Conservation (phyloP, 2,888 invertebrate species). For the Alloscopus bannaensis region DNA sequence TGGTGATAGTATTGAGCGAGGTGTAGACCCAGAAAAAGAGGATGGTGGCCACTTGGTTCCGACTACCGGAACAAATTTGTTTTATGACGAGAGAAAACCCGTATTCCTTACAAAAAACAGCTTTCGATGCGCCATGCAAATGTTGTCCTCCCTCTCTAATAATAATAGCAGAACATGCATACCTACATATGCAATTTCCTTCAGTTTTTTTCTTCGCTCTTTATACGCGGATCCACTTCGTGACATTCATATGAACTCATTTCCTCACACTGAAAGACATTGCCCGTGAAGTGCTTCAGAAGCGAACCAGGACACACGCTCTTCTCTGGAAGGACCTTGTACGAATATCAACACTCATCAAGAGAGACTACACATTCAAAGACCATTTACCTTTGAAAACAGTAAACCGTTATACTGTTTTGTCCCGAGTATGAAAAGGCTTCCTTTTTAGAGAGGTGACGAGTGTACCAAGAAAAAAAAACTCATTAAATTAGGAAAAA, state of each 20-base stretch:
- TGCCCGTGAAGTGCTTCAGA: not conserved
- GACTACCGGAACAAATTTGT: slow-evolving; percentile 13
- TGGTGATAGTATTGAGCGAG: no score
- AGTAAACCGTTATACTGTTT: not conserved
- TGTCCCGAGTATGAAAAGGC: no score
- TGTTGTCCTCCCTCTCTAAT: no score
- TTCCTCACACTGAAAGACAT: not conserved
- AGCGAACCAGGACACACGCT: no score
- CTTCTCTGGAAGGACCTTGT: no score
- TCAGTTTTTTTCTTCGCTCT: not conserved
- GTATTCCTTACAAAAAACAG: not conserved
- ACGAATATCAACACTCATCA: not conserved
- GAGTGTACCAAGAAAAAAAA: slow-evolving; percentile 2
- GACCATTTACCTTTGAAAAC: not conserved
- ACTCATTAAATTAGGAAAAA: not conserved
- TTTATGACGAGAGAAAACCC: slow-evolving; percentile 6
- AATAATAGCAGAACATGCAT: no score
- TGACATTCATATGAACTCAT: not conserved
- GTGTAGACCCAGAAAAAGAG: no score
- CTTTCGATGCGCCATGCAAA: not conserved
- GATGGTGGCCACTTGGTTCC: not conserved
- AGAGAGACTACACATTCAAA: not conserved
- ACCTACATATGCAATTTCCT: not conserved
- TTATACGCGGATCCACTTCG: not conserved
- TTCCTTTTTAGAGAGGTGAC: slow-evolving; percentile 2